A percentile compares a stretch with the other conserved stretches of the same genome.
Conservation (phyloP, 2,113 vertebrate species). For the Loxodonta africana region DNA sequence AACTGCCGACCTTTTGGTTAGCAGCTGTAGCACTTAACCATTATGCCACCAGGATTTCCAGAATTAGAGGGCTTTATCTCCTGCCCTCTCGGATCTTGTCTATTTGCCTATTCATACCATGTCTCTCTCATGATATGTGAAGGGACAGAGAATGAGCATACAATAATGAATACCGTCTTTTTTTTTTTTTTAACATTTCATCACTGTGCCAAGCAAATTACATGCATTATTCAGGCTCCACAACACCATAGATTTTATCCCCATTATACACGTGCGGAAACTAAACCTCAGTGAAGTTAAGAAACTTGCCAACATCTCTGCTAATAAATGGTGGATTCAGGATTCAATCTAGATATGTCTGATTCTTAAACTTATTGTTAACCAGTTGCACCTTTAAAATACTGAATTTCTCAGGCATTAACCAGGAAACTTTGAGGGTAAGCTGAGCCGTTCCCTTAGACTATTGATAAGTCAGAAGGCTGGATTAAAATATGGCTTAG, state of each 20-base stretch:
- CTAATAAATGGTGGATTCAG: not conserved
- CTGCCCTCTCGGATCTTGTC: not conserved
- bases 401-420: not conserved
- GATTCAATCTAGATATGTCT: not conserved
- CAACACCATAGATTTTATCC: not conserved
- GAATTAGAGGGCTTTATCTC: not conserved
- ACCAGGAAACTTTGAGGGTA: not conserved
- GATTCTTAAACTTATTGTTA: not conserved
- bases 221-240: not conserved
- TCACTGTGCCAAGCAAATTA: not conserved
- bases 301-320: not conserved
- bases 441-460: not conserved
- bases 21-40: no score
- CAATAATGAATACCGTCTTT: not conserved
- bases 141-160: not conserved
- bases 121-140: not conserved
- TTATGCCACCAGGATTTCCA: no score
- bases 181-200: not conserved
- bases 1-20: no score
- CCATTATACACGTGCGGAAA: not conserved
- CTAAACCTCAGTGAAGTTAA: not conserved
- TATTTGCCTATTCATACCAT: not conserved
- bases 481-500: not conserved
- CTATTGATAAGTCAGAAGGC: conserved; percentile 7
- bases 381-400: not conserved